These are phyloP conservation scores for Cranoglanis bouderius DNA, from an alignment of 2,113 vertebrate genomes.

Conservation along the genomic window DNA sequence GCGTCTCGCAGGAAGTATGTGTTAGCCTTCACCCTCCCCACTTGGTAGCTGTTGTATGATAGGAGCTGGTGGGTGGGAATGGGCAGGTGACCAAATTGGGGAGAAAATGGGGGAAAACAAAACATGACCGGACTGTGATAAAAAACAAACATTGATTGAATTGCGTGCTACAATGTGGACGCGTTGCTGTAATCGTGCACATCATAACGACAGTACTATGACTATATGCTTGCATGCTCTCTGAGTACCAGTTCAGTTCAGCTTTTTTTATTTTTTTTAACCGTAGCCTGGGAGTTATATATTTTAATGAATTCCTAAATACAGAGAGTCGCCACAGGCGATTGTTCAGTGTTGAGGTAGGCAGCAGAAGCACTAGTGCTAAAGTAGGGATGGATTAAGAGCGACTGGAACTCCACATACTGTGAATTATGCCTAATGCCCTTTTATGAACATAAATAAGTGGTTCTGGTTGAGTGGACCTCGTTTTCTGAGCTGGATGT, in stretches of 20 bases:
- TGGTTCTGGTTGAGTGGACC: not conserved
- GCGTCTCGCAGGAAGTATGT: not conserved
- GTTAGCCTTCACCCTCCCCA: no score
- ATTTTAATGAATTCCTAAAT: not conserved
- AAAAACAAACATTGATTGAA: not conserved
- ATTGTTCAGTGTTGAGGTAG: not conserved
- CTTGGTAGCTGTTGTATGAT: not conserved
- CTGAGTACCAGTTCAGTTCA: not conserved
- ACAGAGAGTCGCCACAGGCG: not conserved
- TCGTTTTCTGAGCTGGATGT: no score
- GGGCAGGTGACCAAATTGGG: not conserved
- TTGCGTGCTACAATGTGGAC: not conserved
- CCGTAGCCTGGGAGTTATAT: no score
- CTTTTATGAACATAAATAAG: not conserved
- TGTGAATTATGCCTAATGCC: conserved; percentile 1
- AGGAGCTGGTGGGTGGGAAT: not conserved
- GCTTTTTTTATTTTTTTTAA: not conserved
- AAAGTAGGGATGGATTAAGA: not conserved
- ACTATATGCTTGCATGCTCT: not conserved
- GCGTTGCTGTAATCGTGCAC: not conserved
- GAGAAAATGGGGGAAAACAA: not conserved
- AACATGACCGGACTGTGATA: not conserved
- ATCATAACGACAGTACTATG: not conserved
- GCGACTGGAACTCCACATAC: not conserved
- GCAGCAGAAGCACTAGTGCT: not conserved